Conservation (phyloP, 2,888 invertebrate genomes). For the Plagiodera versicolora region DNA sequence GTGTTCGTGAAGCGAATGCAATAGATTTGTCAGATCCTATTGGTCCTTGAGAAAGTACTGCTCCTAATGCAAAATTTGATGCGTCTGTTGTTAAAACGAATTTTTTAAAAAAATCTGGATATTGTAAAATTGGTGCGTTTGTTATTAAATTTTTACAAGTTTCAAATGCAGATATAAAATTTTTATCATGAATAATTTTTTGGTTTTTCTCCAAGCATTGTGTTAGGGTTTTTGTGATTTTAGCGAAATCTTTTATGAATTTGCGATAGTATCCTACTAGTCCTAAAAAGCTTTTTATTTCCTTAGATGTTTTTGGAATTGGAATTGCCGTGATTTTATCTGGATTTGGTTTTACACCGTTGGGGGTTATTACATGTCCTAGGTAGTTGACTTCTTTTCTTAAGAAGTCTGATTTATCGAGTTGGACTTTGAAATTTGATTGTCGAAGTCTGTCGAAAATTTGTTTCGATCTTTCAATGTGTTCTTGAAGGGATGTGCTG, state of each 20-base stretch:
- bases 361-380: constrained; percentile 17
- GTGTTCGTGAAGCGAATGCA: too few species aligned
- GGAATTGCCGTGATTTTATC: constrained; percentile 20
- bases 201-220: neutral
- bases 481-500: constrained; percentile 19
- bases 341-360: constrained; percentile 25
- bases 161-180: too few species aligned
- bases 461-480: constrained; percentile 10
- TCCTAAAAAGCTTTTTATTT: constrained; percentile 17
- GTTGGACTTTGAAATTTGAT: constrained; percentile 23
- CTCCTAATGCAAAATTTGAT: too few species aligned
- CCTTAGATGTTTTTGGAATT: constrained; percentile 9
- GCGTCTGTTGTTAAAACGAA: too few species aligned
- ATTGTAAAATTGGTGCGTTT: too few species aligned
- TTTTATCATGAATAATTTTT: neutral
- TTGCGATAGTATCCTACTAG: constrained; percentile 13
- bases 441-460: constrained; percentile 16
- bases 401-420: constrained; percentile 26
- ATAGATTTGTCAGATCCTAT: too few species aligned
- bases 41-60: too few species aligned
- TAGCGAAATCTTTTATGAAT: constrained; percentile 15
- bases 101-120: too few species aligned
- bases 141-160: too few species aligned
- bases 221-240: constrained; percentile 9
- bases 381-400: constrained; percentile 24